Conservation (phyloP, 2,113 vertebrate species). For the Acanthochromis polyacanthus region DNA sequence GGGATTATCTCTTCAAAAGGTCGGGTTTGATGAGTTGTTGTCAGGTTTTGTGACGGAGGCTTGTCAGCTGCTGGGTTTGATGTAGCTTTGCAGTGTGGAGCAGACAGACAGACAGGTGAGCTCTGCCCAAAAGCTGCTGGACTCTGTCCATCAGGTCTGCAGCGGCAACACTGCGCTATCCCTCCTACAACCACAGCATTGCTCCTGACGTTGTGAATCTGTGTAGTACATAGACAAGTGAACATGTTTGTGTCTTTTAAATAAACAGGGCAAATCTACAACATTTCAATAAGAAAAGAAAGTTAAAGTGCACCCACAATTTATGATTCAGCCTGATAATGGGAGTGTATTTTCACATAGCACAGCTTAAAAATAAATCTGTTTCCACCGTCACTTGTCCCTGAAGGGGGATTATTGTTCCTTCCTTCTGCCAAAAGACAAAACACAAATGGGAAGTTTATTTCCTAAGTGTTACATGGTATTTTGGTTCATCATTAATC, state of each 20-base stretch:
- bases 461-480: constrained; percentile 42
- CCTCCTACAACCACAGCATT: background rate
- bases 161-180: background rate
- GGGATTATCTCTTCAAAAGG: constrained; percentile 62
- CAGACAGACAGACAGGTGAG: constrained; percentile 33
- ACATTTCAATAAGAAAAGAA: constrained; percentile 20
- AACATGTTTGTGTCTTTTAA: background rate
- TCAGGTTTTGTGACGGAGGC: constrained; percentile 48
- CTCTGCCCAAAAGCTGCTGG: constrained; percentile 31
- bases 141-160: constrained; percentile 34
- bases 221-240: background rate
- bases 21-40: constrained; percentile 37
- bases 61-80: constrained; percentile 43
- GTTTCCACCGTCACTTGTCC: constrained; percentile 60
- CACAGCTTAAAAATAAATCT: constrained; percentile 53
- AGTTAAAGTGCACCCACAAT: constrained; percentile 24
- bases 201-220: background rate
- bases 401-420: constrained; percentile 61
- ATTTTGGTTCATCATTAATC: constrained; percentile 39
- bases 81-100: constrained; percentile 6
- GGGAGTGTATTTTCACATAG: constrained; percentile 28
- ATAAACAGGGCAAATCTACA: constrained; percentile 47
- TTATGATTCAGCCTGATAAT: constrained; percentile 53
- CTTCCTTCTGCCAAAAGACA: constrained; percentile 57
- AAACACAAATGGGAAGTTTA: constrained; percentile 55